Evolutionary conservation across 2,888 invertebrate species (phyloP), one percentile per base, ranked within the genome.

Genomic region (Nasonovia ribisnigri): DNA sequence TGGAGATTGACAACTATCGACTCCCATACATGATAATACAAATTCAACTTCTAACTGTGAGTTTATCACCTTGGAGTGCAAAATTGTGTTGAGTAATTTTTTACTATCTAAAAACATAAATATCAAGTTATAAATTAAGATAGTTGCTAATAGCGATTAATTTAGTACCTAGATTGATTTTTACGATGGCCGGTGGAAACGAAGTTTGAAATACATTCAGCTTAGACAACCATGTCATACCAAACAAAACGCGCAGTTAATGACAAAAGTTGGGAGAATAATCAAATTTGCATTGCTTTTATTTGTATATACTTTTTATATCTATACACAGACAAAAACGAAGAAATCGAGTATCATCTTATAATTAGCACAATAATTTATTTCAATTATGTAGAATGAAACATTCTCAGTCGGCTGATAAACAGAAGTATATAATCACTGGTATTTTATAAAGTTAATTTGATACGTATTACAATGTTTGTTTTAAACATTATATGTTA

Each of bases 11-110:
- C 20, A 54, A 60, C 29, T 5, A n/a, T 88, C 3, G 3, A n/a
- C 8, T 11, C 8, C 42, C n/a, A 88, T 43, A 77, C 88, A 92
- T 0, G 92, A 20, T 88, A 54, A 88, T 43, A 3, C 20, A n/a
- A 88, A 77, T 43, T 90, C 84, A 0, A 46, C 48, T 86, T 93
- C 93, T 8, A 93, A 93, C 11, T 86, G 86, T 26, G 86, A 36
- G 48, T 93, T 93, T 57, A 90, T 87, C n/a, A 24, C 48, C n/a
- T 93, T 87, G n/a, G 60, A 57, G 13, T 86, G 60, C 8, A 90
- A 57, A 4, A 93, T 42, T 0, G 84, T 84, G 29, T 90, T 90
- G 24, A 90, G 86, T 42, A 93, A 24, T 43, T 86, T 93, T 42
- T 36, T 43, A 6, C 24, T 60, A 20, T 84, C 93, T 93, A 93